These are phyloP conservation scores for Chelonoidis abingdonii DNA, from an alignment of 2,113 vertebrate species.

Conservation along the genomic window DNA sequence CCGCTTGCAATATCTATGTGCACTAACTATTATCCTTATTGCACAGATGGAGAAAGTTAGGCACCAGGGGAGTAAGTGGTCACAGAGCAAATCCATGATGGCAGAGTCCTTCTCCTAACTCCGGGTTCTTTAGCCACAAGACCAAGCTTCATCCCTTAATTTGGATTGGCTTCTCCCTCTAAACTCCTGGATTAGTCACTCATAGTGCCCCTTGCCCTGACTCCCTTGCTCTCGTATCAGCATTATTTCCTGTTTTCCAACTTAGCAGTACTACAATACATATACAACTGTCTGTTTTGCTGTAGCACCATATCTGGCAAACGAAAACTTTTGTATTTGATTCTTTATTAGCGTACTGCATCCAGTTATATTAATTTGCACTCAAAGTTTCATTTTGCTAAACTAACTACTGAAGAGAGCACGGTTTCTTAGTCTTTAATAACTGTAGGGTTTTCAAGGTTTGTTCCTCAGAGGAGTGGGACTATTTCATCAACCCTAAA, in stretches of 20 bases:
- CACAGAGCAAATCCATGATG: not conserved
- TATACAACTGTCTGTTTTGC: rapidly evolving
- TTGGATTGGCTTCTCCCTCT: not conserved
- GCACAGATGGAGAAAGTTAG: not conserved
- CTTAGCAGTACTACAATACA: not conserved
- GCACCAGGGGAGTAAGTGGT: conserved; percentile 41
- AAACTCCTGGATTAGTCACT: rapidly evolving
- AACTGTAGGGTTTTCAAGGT: not conserved
- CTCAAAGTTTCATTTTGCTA: conserved; percentile 7
- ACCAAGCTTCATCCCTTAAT: rapidly evolving
- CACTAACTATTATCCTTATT: conserved; percentile 19
- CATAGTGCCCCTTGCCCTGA: not conserved
- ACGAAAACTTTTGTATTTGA: not conserved
- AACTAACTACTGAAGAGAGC: conserved; percentile 23
- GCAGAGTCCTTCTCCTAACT: not conserved
- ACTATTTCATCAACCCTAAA: conserved; percentile 10
- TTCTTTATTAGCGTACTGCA: not conserved
- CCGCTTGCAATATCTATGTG: not conserved
- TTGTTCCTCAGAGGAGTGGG: not conserved
- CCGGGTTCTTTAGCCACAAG: not conserved
- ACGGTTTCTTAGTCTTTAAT: conserved; percentile 13
- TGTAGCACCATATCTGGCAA: not conserved
- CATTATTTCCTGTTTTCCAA: not conserved
- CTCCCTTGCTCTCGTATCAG: not conserved
- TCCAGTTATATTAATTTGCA: not conserved